Percentiles rank a stretch among this genome's conserved stretches.
phyloP scores from a whole-genome alignment of 2,888 invertebrate species.

The Lithosia quadra region DNA sequence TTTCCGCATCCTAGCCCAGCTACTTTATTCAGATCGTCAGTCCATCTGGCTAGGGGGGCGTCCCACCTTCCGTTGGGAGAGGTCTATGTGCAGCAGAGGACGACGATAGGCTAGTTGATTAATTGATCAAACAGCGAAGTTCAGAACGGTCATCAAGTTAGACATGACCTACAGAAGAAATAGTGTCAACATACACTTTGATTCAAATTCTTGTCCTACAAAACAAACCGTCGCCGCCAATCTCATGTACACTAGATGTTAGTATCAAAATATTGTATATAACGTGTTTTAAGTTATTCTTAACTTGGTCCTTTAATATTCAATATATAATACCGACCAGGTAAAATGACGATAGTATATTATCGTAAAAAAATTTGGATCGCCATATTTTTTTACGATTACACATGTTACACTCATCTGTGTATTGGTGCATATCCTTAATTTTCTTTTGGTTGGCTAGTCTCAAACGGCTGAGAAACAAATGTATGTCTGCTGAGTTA shows the following conservation, averaged over 20 bases:
- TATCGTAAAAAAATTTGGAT: too few relatives aligned
- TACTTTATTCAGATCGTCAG: too few relatives aligned
- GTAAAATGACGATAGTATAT: neutral
- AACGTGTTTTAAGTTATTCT: slow-evolving; percentile 14
- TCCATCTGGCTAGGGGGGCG: too few relatives aligned
- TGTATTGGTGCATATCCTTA: neutral
- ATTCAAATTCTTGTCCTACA: neutral
- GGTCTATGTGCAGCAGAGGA: too few relatives aligned
- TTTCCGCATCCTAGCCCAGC: too few relatives aligned
- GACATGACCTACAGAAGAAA: neutral
- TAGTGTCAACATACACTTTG: neutral
- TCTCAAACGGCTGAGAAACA: neutral
- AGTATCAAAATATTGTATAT: slow-evolving; percentile 1
- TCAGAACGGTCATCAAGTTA: too few relatives aligned
- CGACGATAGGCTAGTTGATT: too few relatives aligned
- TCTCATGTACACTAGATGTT: neutral
- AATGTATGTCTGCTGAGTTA: neutral
- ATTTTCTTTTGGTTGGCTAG: neutral
- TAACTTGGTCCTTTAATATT: slow-evolving; percentile 32
- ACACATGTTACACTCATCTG: neutral
- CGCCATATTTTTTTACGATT: neutral
- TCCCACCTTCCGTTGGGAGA: too few relatives aligned
- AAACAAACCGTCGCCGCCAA: neutral
- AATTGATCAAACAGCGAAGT: neutral
- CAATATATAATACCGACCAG: neutral